Conservation (phyloP, 2,113 vertebrate genomes). For the western clawed frog (Xenopus tropicalis) region UCB_Xtro_10.0 CM004452.2:45704001-45704500, state of each 20-base stretch:
- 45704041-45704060: too few species aligned
- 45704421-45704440: too few species aligned
- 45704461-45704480: too few species aligned
- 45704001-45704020: too few species aligned
- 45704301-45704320: constrained; percentile 85
- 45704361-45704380: constrained; percentile 99
- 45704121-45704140: too few species aligned
- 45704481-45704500: too few species aligned
- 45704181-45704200: constrained; percentile 89
- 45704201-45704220: constrained; percentile 93
- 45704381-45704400: constrained; percentile 99
- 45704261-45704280: constrained; percentile 87
- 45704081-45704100: too few species aligned
- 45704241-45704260: constrained; percentile 82
- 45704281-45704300: constrained; percentile 86
- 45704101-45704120: too few species aligned
- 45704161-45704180: constrained; percentile 73
- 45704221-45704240: constrained; percentile 95
- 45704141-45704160: too few species aligned
- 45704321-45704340: constrained; percentile 89
- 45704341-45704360: constrained; percentile 96
- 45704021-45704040: too few species aligned
- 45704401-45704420: constrained; percentile 96
- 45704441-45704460: too few species aligned
- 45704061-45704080: too few species aligned